Base-by-base conservation (phyloP, 2,797 vertebrate genomes). In the Microctenopoma steveboyesi region DNA sequence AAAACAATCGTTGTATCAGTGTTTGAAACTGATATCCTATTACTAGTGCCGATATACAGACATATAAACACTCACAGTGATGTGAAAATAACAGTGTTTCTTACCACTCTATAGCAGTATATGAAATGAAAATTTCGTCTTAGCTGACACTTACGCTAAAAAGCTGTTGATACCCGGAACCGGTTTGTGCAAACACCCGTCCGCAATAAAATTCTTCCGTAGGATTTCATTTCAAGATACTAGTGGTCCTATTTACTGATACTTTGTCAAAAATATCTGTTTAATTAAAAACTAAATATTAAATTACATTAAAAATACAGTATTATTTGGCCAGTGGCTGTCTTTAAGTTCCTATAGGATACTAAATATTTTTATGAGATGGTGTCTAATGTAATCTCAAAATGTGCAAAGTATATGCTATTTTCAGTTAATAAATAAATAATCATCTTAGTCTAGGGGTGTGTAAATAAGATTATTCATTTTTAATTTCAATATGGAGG, bases 121-220 rank as follows among this genome's bases (percentile, higher is more conserved):
- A 62, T 43, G 60, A 57, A 80, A 70, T 66, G 60, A 18, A 67
- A 60, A 69, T 53, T 69, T 50, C 43, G 69, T 57, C 65, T 59
- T 63, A 66, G 88, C 83, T 88, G 85, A 59, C 42, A 8, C 43
- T 45, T n/a, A 45, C 16, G 45, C 45, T 46, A 75, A 51, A 53
- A 73, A 65, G 49, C 42, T 86, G 25, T 57, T 63, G 40, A 28
- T 55, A 78, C 76, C 85, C 86, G 91, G 89, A 92, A 89, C 25
- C 13, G 77, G 1, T 90, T 85, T 52, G 4, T 0, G 2, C 22
- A 28, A 62, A 52, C 74, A 80, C 81, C 10, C 3, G 67, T 88
- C 77, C 77, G 64, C 55, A 2, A 7, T 45, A 51, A 83, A 81
- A 78, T 3, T 58, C 43, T 67, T 88, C 90, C 88, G 89, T 60